Evolutionary conservation across 2,888 invertebrate species (phyloP).

Genomic region (Rhynchonema sp.): DNA sequence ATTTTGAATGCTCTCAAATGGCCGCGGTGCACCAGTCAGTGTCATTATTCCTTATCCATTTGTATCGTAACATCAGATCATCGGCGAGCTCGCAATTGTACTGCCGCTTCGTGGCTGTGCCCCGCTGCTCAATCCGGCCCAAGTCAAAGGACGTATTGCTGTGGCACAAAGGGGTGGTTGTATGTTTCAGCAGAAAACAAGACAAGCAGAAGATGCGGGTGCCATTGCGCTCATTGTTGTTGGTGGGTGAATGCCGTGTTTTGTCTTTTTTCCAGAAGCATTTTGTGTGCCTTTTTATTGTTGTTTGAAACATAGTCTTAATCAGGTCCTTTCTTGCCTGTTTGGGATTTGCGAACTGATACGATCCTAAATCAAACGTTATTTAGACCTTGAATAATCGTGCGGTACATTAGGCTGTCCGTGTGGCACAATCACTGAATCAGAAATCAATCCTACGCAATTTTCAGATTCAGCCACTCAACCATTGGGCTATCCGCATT

Average conservation of each 20-base stretch:
- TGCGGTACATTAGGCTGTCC: too few species aligned
- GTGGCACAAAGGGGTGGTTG: slow-evolving; percentile 77
- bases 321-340: not conserved
- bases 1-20: too few species aligned
- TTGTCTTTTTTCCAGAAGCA: not conserved
- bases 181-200: slow-evolving; percentile 83
- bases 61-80: too few species aligned
- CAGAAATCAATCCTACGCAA: too few species aligned
- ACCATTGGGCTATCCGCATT: too few species aligned
- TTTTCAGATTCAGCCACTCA: too few species aligned
- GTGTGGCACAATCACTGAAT: too few species aligned
- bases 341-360: too few species aligned
- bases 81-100: slow-evolving; percentile 46
- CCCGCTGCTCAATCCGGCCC: slow-evolving; percentile 40
- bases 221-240: slow-evolving; percentile 61
- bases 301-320: not conserved
- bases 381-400: too few species aligned
- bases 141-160: slow-evolving; percentile 51
- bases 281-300: not conserved
- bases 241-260: slow-evolving; percentile 22
- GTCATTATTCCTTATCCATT: too few species aligned
- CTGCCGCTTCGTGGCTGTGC: slow-evolving; percentile 47
- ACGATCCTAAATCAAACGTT: too few species aligned
- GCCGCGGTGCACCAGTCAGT: too few species aligned
- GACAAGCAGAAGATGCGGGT: slow-evolving; percentile 57